Evolutionary conservation across 2,113 vertebrate species (phyloP).

Genomic region (Chionodraco myersi): DNA sequence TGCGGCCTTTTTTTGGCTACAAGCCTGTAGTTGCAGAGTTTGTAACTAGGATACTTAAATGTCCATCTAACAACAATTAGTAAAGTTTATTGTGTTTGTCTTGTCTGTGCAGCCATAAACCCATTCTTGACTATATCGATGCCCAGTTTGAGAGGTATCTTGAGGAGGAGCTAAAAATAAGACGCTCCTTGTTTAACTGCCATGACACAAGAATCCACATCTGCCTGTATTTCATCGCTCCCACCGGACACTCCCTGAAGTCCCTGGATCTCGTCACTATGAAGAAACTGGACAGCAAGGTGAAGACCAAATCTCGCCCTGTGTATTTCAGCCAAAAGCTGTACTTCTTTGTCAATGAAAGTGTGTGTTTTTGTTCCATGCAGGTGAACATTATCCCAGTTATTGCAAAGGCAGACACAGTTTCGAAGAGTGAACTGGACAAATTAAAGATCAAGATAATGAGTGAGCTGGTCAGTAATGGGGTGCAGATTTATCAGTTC

Average conservation of each 20-base stretch:
- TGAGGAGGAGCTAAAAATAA: constrained; percentile 97
- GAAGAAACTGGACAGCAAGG: constrained; percentile 99
- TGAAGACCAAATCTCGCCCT: constrained; percentile 44
- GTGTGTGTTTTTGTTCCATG: neutral
- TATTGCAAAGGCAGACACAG: constrained; percentile 96
- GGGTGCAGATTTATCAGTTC: constrained; percentile 98
- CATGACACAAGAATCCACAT: constrained; percentile 94
- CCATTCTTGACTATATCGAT: constrained; percentile 96
- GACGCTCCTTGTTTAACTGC: constrained; percentile 91
- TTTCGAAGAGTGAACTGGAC: constrained; percentile 94
- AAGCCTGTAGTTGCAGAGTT: constrained; percentile 14
- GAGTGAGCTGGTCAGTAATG: constrained; percentile 97
- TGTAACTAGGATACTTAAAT: constrained; percentile 35
- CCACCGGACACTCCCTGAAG: constrained; percentile 94
- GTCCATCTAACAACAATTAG: constrained; percentile 2
- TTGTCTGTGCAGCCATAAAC: constrained; percentile 91
- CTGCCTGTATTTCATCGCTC: constrained; percentile 97
- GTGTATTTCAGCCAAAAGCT: neutral
- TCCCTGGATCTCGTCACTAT: constrained; percentile 96
- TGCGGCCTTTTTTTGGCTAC: constrained; percentile 24
- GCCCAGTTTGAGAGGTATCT: constrained; percentile 96
- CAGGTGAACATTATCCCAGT: constrained; percentile 98
- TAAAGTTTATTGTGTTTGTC: constrained; percentile 5
- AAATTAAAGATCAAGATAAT: constrained; percentile 99
- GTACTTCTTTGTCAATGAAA: neutral